Conservation (phyloP, 2,113 vertebrate species). For the Cyphomyrus plagiostoma region DNA sequence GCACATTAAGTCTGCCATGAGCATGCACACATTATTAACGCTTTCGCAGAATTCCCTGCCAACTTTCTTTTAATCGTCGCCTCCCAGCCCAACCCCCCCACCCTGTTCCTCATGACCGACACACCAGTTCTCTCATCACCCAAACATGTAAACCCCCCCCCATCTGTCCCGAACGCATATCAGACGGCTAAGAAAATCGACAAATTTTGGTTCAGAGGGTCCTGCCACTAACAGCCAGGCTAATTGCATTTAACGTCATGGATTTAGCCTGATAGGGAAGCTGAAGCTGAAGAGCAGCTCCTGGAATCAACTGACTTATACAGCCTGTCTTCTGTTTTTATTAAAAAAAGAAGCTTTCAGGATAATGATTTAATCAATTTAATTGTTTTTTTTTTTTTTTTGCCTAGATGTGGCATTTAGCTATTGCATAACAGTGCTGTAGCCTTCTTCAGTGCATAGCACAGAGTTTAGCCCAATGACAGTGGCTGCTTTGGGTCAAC, state of each 20-base stretch:
- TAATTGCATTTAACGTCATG: background rate
- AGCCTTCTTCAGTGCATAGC: background rate
- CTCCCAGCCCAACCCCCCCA: background rate
- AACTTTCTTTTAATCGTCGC: background rate
- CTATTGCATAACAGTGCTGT: background rate
- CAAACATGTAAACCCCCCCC: background rate
- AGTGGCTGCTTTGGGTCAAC: background rate
- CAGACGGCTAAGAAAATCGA: background rate
- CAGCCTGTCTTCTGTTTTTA: background rate
- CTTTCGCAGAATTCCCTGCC: background rate
- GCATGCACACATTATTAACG: background rate
- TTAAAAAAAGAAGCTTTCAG: background rate
- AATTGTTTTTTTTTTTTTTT: background rate
- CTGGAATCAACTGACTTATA: background rate
- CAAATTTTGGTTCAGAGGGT: background rate
- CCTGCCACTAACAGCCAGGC: background rate
- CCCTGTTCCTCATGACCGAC: background rate
- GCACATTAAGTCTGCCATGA: background rate
- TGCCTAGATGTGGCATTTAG: constrained; percentile 1
- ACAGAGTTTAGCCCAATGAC: too few relatives aligned
- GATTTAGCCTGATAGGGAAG: background rate
- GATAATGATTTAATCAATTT: constrained; percentile 12
- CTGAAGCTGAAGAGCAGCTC: background rate
- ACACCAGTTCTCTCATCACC: background rate
- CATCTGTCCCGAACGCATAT: background rate